Percentiles rank a stretch among this genome's conserved stretches.
Conservation (phyloP, 2,113 vertebrate species). For the Poeciliopsis turrubarensis region DNA sequence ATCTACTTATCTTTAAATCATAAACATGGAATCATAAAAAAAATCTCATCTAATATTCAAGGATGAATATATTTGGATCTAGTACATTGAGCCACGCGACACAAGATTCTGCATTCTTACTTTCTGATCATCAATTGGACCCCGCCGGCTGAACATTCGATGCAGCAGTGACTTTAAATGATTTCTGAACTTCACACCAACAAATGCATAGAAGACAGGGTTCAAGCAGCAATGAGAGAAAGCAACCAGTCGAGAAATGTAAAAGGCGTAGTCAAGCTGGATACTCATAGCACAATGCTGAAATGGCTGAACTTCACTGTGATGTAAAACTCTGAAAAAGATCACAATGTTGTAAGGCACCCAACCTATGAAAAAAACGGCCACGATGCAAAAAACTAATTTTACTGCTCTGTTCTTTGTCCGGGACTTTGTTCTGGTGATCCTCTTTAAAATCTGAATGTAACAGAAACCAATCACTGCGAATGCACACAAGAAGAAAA, state of each 20-base stretch:
- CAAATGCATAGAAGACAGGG: slow-evolving; percentile 90
- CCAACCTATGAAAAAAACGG: slow-evolving; percentile 89
- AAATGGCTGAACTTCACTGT: slow-evolving; percentile 19
- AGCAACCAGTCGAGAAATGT: slow-evolving; percentile 83
- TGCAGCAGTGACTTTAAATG: slow-evolving; percentile 81
- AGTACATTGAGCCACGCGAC: slow-evolving; percentile 62
- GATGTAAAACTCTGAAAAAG: slow-evolving; percentile 77
- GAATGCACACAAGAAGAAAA: slow-evolving; percentile 84
- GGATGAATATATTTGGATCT: slow-evolving; percentile 7
- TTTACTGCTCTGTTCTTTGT: slow-evolving; percentile 85
- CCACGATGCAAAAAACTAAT: slow-evolving; percentile 86
- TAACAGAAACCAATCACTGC: slow-evolving; percentile 85
- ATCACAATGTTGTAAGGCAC: slow-evolving; percentile 89
- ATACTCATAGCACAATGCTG: slow-evolving; percentile 63
- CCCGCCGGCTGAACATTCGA: slow-evolving; percentile 22
- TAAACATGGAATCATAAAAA: too few relatives aligned
- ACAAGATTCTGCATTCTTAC: slow-evolving; percentile 16
- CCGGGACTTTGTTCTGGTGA: slow-evolving; percentile 78
- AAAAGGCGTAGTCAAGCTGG: slow-evolving; percentile 72
- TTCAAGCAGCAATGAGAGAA: slow-evolving; percentile 94
- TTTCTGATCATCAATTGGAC: slow-evolving; percentile 7
- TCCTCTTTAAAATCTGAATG: slow-evolving; percentile 79
- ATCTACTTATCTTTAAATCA: too few relatives aligned
- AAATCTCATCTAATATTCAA: neutral
- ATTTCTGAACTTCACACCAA: slow-evolving; percentile 89